A percentile compares a stretch with the other conserved stretches of the same genome.
These are phyloP conservation scores for Antheraea yamamai DNA, from an alignment of 2,888 invertebrate species.

Conservation along the genomic window DNA sequence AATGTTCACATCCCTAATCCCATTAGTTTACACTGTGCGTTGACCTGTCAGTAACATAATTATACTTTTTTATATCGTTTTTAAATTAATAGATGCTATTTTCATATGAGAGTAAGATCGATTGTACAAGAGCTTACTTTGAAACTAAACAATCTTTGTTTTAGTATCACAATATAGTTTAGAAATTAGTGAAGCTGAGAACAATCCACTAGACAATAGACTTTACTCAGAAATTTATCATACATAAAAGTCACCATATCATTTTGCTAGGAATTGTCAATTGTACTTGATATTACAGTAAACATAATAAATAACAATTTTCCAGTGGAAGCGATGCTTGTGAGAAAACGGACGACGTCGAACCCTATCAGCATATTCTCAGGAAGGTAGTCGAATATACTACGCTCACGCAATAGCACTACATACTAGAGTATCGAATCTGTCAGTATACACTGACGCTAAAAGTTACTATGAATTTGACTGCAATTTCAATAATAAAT, in stretches of 20 bases:
- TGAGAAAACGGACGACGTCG: constrained; percentile 87
- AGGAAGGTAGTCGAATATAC: constrained; percentile 82
- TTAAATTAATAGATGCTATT: not conserved
- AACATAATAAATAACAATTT: constrained; percentile 40
- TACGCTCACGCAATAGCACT: not conserved
- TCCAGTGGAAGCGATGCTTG: constrained; percentile 87
- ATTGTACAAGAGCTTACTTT: not conserved
- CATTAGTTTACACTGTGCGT: no score
- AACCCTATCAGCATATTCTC: constrained; percentile 90
- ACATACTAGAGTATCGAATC: not conserved
- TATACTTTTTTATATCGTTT: no score
- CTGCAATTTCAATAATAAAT: constrained; percentile 18
- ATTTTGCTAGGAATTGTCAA: constrained; percentile 10
- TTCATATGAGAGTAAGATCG: not conserved
- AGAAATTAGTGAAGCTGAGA: no score
- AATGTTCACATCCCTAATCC: no score
- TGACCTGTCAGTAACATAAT: no score
- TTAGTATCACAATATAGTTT: no score
- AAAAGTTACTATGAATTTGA: constrained; percentile 17
- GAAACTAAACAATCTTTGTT: no score
- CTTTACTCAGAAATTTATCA: no score
- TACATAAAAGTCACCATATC: no score
- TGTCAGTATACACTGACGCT: not conserved
- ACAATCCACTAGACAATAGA: no score
- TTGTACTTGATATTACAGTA: constrained; percentile 18